Percentiles rank a stretch among this genome's conserved stretches.
These are phyloP conservation scores for Caiman crocodilus DNA, from an alignment of 2,797 vertebrate species.

Conservation along the genomic window DNA sequence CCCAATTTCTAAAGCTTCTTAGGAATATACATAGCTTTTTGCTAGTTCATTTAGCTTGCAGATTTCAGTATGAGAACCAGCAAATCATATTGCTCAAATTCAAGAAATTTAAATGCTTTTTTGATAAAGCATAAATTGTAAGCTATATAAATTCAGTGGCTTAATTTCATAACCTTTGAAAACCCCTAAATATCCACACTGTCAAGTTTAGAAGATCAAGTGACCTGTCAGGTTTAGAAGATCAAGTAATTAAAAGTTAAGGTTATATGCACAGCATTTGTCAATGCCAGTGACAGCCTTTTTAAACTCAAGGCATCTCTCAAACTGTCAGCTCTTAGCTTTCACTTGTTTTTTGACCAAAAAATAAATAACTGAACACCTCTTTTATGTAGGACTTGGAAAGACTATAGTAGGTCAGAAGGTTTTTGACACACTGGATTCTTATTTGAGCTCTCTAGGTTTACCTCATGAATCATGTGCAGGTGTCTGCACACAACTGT, in stretches of 20 bases:
- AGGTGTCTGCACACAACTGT: too few relatives aligned
- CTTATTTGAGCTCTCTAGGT: too few relatives aligned
- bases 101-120: background rate
- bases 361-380: too few relatives aligned
- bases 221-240: background rate
- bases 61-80: background rate
- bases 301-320: too few relatives aligned
- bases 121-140: background rate
- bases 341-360: too few relatives aligned
- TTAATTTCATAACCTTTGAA: background rate
- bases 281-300: background rate
- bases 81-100: background rate
- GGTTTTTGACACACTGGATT: background rate
- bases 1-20: background rate
- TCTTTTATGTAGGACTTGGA: too few relatives aligned
- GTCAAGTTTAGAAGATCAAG: background rate
- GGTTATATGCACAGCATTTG: background rate
- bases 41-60: background rate
- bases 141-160: background rate
- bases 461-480: too few relatives aligned
- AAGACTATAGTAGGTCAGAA: too few relatives aligned
- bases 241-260: background rate
- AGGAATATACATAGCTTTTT: background rate
- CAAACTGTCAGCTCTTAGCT: too few relatives aligned
- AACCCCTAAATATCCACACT: background rate